Base-by-base conservation (phyloP, 2,797 vertebrate genomes). In the Argentina silus region DNA sequence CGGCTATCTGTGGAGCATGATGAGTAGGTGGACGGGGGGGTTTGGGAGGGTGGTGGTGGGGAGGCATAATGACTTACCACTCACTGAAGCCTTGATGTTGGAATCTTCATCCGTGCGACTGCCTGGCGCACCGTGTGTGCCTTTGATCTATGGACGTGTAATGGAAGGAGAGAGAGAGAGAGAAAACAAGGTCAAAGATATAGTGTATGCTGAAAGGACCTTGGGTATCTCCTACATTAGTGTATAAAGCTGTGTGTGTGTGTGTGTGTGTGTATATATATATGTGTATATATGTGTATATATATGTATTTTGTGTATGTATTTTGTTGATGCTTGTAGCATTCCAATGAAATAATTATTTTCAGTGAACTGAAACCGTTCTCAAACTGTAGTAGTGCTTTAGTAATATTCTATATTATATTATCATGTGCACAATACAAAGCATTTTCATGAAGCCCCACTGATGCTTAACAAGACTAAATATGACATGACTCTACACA, bases 111-210 rank as follows among this genome's bases (percentile, higher is more conserved):
- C 84, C 55, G 53, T 70, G 51, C 56, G 53, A 56, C 75, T 23
- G 60, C 60, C 82, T 70, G 78, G 67, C 69, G 72, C 74, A 12
- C 69, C 67, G 3, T 72, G 77, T n/a, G 71, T 8, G 44, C 78
- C 86, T 89, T 87, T 92, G 87, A 92, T 92, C 92, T 93, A 71
- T 43, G 77, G 78, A 69, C 72, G 81, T 55, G 88, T 78, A 81
- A 88, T 78, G 71, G 82, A 85, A 83, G 71, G 78, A 84, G 81
- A 84, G 83, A 78, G 71, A 53, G 56, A 83, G 27, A 19, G 78
- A 81, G 76, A 84, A 83, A 86, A 88, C 83, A 89, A 88, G 88
- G 88, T 92, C 86, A 90, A 74, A 80, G 79, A 83, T 82, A 75
- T 64, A 15, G 21, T 12, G 0, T 70, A 56, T 67, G 78, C 80